Conservation (phyloP, 2,113 vertebrate genomes). For the Ameiurus melas region DNA sequence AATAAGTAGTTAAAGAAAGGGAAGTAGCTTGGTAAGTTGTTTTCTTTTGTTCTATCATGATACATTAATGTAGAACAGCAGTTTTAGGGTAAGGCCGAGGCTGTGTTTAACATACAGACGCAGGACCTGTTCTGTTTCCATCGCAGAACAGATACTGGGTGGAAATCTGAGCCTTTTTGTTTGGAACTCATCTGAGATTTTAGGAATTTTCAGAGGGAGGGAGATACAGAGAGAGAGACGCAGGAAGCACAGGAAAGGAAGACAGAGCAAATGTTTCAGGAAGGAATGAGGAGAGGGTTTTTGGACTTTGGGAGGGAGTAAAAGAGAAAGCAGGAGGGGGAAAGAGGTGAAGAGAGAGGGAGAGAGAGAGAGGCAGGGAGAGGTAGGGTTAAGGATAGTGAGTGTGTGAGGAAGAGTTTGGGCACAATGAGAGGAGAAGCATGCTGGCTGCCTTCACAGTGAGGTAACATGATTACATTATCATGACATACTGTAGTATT, state of each 20-base stretch:
- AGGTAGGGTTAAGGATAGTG: background rate
- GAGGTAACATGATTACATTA: conserved; percentile 37
- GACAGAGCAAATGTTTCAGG: conserved; percentile 14
- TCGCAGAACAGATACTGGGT: background rate
- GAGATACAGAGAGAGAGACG: background rate
- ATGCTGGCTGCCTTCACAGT: conserved; percentile 16
- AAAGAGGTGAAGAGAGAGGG: background rate
- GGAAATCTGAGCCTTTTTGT: conserved; percentile 31
- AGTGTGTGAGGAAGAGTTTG: conserved; percentile 1
- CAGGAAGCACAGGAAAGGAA: background rate
- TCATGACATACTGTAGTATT: conserved; percentile 10
- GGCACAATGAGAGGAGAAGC: conserved; percentile 16
- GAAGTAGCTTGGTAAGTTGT: background rate
- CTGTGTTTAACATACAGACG: background rate
- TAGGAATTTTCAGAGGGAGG: background rate
- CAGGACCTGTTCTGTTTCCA: background rate
- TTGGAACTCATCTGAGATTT: conserved; percentile 2
- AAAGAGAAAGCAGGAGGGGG: background rate
- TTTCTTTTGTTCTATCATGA: background rate
- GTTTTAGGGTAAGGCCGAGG: background rate
- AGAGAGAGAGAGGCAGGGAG: background rate
- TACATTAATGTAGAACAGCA: background rate
- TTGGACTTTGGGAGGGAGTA: background rate
- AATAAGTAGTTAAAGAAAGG: background rate
- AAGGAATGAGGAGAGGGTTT: background rate